phyloP scores from a whole-genome alignment of 2,797 vertebrate genomes.

The Triplophysa yarkandensis region DNA sequence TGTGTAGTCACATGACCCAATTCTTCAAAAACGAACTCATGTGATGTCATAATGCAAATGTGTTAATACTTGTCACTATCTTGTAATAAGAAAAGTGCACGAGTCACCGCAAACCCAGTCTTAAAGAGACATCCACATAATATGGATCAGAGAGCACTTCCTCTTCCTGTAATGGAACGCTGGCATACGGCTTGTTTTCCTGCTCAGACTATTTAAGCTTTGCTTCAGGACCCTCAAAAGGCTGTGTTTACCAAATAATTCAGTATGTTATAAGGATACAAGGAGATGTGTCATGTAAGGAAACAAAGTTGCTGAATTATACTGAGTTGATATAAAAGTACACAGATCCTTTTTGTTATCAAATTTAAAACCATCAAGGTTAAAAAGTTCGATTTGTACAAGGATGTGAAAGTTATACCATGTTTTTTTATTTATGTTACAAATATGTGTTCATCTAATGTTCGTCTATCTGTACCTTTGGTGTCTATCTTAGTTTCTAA shows the following conservation, averaged over 20 bases:
- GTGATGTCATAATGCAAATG: constrained; percentile 8
- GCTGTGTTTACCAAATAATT: constrained; percentile 9
- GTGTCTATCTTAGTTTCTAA: constrained; percentile 15
- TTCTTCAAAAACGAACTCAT: neutral
- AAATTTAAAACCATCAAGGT: neutral
- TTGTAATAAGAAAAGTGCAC: neutral
- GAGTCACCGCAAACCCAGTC: neutral
- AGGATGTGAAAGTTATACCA: too few relatives aligned
- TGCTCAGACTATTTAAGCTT: constrained; percentile 15
- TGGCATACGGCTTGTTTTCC: constrained; percentile 17
- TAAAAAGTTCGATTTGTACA: neutral
- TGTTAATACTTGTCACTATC: neutral
- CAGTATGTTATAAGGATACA: constrained; percentile 19
- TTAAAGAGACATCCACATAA: constrained; percentile 7
- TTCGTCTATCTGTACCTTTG: constrained; percentile 7
- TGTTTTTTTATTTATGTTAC: too few relatives aligned
- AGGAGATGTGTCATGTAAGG: constrained; percentile 5
- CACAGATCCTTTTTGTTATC: neutral
- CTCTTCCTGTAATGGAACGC: constrained; percentile 33
- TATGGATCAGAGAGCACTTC: constrained; percentile 17
- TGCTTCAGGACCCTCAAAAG: constrained; percentile 15
- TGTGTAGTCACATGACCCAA: constrained; percentile 18
- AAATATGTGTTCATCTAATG: too few relatives aligned
- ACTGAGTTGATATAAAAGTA: neutral
- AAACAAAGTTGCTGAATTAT: neutral